Evolutionary conservation across 2,797 vertebrate species (phyloP).

Genomic region (Premnoplex brunnescens): DNA sequence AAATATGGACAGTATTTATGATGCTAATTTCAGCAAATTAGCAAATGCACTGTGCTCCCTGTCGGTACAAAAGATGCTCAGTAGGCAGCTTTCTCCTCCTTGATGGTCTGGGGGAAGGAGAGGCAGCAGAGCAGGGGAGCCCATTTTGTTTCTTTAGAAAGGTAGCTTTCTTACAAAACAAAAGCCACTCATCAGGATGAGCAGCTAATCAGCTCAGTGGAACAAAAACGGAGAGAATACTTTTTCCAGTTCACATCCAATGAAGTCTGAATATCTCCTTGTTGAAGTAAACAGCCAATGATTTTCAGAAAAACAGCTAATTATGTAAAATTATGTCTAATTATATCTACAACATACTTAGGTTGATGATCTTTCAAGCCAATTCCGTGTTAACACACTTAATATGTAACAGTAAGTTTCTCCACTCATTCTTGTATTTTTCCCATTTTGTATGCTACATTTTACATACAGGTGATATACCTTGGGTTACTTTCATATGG

Average conservation of each 20-base stretch:
- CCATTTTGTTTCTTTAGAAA: background rate
- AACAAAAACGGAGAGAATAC: background rate
- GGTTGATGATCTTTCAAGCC: background rate
- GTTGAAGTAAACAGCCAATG: background rate
- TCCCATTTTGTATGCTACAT: background rate
- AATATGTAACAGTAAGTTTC: background rate
- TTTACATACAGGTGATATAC: background rate
- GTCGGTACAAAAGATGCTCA: accelerated
- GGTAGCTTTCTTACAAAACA: background rate
- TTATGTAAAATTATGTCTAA: background rate
- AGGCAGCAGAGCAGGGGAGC: background rate
- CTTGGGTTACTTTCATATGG: background rate
- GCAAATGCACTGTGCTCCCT: background rate
- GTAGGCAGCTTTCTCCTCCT: background rate
- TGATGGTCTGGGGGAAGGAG: background rate
- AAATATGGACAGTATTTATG: background rate
- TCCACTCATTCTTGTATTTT: background rate
- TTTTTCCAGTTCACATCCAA: background rate
- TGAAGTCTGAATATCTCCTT: background rate
- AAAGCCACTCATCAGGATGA: background rate
- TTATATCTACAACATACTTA: background rate
- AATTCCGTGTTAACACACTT: background rate
- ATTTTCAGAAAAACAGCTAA: background rate
- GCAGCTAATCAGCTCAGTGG: background rate
- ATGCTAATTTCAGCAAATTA: background rate